phyloP scores from a whole-genome alignment of 2,113 vertebrate species.

The Poeciliopsis occidentalis region DNA sequence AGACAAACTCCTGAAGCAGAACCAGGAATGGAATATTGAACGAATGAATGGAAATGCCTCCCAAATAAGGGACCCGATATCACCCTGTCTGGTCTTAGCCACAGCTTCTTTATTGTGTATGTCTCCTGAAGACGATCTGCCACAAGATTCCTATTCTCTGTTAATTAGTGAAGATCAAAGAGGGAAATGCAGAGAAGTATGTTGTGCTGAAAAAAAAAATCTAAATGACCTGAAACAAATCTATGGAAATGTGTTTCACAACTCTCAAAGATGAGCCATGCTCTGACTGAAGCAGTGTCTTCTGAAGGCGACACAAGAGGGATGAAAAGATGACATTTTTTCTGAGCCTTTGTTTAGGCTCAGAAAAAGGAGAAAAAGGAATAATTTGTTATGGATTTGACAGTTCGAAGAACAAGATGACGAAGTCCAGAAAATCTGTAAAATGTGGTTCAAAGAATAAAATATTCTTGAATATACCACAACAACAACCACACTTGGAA shows the following conservation, averaged over 20 bases:
- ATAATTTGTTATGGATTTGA: neutral
- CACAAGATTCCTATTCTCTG: constrained; percentile 61
- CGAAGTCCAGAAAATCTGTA: neutral
- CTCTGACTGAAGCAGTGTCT: neutral
- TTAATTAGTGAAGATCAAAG: constrained; percentile 68
- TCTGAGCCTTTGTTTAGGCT: neutral
- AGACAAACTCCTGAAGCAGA: constrained; percentile 82
- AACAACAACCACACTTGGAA: neutral
- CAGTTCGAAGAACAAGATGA: neutral
- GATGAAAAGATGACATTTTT: no score
- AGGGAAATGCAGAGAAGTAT: constrained; percentile 26
- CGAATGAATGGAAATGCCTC: constrained; percentile 76
- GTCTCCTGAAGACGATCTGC: constrained; percentile 52
- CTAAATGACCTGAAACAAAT: constrained; percentile 52
- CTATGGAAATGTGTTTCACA: constrained; percentile 37
- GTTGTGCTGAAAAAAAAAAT: constrained; percentile 8
- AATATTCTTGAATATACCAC: neutral
- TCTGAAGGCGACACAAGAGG: neutral
- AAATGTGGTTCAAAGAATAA: neutral
- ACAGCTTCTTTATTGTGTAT: constrained; percentile 57
- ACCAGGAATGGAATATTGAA: constrained; percentile 79
- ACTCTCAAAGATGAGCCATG: neutral
- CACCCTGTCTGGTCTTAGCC: constrained; percentile 57
- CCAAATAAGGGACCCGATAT: constrained; percentile 72
- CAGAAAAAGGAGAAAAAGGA: no score